Evolutionary conservation across 2,888 invertebrate species (phyloP).

Genomic region (Sarcophaga subvicina): DNA sequence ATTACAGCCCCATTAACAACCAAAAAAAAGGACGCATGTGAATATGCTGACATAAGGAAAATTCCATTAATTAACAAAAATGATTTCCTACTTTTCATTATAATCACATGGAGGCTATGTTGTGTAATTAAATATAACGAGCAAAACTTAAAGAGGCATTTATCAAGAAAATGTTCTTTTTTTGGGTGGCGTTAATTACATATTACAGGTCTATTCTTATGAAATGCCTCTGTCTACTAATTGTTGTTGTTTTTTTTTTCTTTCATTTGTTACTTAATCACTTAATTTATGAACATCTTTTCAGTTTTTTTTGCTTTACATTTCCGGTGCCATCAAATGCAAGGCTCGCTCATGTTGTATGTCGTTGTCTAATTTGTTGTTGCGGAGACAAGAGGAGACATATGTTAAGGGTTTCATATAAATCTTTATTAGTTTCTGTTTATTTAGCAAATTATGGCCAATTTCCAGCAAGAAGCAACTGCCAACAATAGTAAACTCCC

Average conservation of each 20-base stretch:
- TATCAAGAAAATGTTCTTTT: neutral
- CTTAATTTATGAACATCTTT: too few species aligned
- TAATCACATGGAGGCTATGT: neutral
- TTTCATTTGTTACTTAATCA: too few species aligned
- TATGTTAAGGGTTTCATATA: constrained; percentile 59
- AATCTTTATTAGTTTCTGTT: constrained; percentile 62
- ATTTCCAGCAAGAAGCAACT: constrained; percentile 29
- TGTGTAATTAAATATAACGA: constrained; percentile 30
- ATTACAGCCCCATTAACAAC: too few species aligned
- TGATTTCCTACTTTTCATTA: neutral
- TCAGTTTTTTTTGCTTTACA: too few species aligned
- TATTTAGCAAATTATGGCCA: constrained; percentile 43
- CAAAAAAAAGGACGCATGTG: too few species aligned
- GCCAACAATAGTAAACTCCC: neutral
- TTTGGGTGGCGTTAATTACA: neutral
- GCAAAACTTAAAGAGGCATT: neutral
- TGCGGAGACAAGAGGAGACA: constrained; percentile 25
- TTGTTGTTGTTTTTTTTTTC: neutral
- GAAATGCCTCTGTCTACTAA: constrained; percentile 1
- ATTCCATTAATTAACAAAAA: neutral
- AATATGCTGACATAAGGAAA: neutral
- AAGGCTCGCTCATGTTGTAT: too few species aligned
- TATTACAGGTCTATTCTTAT: neutral
- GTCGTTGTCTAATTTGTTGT: neutral
- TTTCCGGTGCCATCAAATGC: too few species aligned